Base-by-base conservation (phyloP, 2,797 vertebrate species). In the Rhinophrynus dorsalis region DNA sequence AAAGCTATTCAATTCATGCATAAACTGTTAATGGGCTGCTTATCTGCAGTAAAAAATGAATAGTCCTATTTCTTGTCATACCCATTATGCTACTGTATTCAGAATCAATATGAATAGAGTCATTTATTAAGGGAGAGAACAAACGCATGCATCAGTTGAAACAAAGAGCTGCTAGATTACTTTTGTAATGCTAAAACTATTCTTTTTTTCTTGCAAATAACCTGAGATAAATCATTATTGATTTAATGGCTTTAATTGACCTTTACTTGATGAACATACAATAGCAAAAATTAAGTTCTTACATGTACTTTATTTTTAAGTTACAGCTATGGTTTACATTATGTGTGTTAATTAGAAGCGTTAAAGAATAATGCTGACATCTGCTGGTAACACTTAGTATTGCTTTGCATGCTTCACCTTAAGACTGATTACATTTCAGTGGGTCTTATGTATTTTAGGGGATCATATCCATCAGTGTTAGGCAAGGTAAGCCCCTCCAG, bases 181-280 rank as follows among this genome's bases (percentile, higher is more conserved):
- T 57, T 59, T 66, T 66, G 26, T 48, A 51, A 52, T 32, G 52
- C 61, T 73, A 65, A 65, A 52, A 59, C 51, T 73, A 66, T 65
- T 51, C 50, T 73, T 73, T n/a, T n/a, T 57, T 54, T 51, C 23
- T 23, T 52, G 45, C 35, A 52, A 51, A 44, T 52, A 50, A 37
- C 69, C 44, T 13, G 33, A 29, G 54, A 58, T 65, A 66, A 58
- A 73, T 73, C 54, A 65, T 52, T 66, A 73, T 65, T 73, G 54
- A 59, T 73, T 59, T 73, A 73, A 73, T 73, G 69, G 61, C 59
- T 66, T 73, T 73, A 73, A 73, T 73, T 73, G 69, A 66, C 69
- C 69, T 73, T 73, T 65, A 65, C 54, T 65, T 66, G 54, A 73
- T 59, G 57, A 73, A 73, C 61, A 51, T 58, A 73, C 44, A 66